Base-by-base conservation (phyloP, 1,140 invertebrate species). In the Arion vulgaris region DNA sequence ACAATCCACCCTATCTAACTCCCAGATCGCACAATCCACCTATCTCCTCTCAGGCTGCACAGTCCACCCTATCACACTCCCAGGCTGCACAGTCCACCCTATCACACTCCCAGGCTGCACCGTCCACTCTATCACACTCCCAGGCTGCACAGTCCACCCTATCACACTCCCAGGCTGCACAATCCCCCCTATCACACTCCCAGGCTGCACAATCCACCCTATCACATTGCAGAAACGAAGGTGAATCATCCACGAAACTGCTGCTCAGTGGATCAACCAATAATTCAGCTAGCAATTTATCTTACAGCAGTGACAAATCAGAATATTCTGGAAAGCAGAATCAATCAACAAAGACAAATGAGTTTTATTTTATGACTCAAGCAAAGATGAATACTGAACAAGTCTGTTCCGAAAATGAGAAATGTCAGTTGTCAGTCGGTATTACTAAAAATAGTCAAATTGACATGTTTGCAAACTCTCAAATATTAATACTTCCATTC, bases 251-350 rank as follows among this genome's bases (percentile, higher is more conserved):
- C 32, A 39, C 17, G 19, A 36, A 34, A 39, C 17, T 36, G 1
- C 28, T 39, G 4, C 19, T 28, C n/a, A 34, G 34, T 1, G 57
- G 53, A 9, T 78, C 76, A 7, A 78, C 76, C 1, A 78, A 78
- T 26, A 78, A 78, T 36, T 78, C 76, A 9, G 34, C 76, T 0
- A 78, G 76, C 62, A 66, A 66, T 34, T 23, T 39, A 15, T 41
- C 76, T 13, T 76, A 76, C 74, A 76, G 34, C 38, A 49, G 71
- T 41, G 38, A 34, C 36, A 39, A 39, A 38, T 39, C 71, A 7
- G 5, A 7, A 32, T 13, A 49, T 11, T 45, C 74, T 26, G 71
- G 26, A 7, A 39, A 39, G 9, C 36, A 11, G 23, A 72, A 41
- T 57, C 15, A 15, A 4, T 57, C 26, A 1, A 28, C 4, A 2